phyloP scores from a whole-genome alignment of 2,797 vertebrate species.

The Malacoctenus gilli region DNA sequence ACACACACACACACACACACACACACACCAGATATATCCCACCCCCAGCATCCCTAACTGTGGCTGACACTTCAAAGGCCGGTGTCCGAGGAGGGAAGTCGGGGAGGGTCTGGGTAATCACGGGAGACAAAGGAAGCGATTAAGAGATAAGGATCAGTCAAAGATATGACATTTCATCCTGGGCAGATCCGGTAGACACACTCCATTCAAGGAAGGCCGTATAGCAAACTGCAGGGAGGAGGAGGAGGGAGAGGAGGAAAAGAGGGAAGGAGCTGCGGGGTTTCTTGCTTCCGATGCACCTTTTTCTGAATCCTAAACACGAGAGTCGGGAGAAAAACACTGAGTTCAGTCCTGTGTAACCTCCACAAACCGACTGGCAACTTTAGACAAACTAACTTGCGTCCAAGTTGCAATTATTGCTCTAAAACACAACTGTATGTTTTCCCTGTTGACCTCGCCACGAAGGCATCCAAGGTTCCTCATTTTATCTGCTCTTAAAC shows the following conservation, averaged over 20 bases:
- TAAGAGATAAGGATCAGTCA: slow-evolving; percentile 96
- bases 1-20: slow-evolving; percentile 55
- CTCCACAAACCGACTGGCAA: too few relatives aligned
- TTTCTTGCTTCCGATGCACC: slow-evolving; percentile 53
- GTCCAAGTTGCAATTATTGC: slow-evolving; percentile 6
- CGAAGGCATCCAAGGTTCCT: slow-evolving; percentile 50
- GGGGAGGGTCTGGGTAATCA: slow-evolving; percentile 89
- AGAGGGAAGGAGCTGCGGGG: slow-evolving; percentile 54
- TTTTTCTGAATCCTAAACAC: slow-evolving; percentile 54
- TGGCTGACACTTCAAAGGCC: slow-evolving; percentile 92
- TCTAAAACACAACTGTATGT: slow-evolving; percentile 14
- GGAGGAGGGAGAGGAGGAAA: slow-evolving; percentile 59
- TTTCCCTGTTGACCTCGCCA: slow-evolving; percentile 29
- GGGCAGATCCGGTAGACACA: slow-evolving; percentile 89
- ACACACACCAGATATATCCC: slow-evolving; percentile 71
- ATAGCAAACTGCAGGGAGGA: slow-evolving; percentile 75
- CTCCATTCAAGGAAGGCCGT: slow-evolving; percentile 88
- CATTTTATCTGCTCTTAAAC: slow-evolving; percentile 75
- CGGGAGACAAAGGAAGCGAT: slow-evolving; percentile 96
- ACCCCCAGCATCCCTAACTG: slow-evolving; percentile 79
- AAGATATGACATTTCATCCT: slow-evolving; percentile 98
- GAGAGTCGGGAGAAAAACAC: too few relatives aligned
- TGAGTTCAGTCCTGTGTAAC: too few relatives aligned
- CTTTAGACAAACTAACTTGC: slow-evolving; percentile 15
- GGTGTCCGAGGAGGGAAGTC: slow-evolving; percentile 86